Percentiles rank a stretch among this genome's conserved stretches.
These are phyloP conservation scores for Okamejei kenojei DNA, from an alignment of 2,797 vertebrate species.

Conservation along the genomic window DNA sequence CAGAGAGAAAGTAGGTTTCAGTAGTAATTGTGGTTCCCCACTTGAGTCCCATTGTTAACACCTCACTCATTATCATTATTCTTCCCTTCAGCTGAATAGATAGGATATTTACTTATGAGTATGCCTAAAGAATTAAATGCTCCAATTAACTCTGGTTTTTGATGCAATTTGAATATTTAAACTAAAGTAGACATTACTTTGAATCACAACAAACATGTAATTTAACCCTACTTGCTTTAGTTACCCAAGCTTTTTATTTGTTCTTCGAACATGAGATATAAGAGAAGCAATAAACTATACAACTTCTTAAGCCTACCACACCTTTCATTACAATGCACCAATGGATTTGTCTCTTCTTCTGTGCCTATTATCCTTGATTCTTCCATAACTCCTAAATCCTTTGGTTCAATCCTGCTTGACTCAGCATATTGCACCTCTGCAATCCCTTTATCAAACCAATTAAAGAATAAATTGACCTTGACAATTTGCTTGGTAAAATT, in stretches of 20 bases:
- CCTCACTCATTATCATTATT: neutral
- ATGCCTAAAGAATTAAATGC: neutral
- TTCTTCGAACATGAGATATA: too few species aligned
- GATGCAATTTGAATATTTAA: neutral
- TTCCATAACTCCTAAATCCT: too few species aligned
- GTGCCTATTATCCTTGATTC: too few species aligned
- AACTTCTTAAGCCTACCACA: too few species aligned
- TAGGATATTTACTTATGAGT: neutral
- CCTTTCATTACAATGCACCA: too few species aligned
- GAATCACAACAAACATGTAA: neutral
- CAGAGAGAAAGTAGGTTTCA: neutral
- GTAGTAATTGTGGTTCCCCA: neutral
- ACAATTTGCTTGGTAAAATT: too few species aligned
- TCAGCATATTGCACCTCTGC: too few species aligned
- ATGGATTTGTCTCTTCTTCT: too few species aligned
- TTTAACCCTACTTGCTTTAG: neutral
- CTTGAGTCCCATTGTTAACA: neutral
- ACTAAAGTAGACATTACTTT: neutral
- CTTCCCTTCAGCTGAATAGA: neutral
- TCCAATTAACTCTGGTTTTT: neutral
- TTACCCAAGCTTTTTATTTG: neutral
- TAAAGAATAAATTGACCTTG: neutral
- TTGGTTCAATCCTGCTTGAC: too few species aligned
- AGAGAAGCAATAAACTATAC: too few species aligned
- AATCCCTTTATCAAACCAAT: neutral